Evolutionary conservation across 2,113 vertebrate genomes (phyloP).

Genomic region (Pomatorhinus ruficollis): DNA sequence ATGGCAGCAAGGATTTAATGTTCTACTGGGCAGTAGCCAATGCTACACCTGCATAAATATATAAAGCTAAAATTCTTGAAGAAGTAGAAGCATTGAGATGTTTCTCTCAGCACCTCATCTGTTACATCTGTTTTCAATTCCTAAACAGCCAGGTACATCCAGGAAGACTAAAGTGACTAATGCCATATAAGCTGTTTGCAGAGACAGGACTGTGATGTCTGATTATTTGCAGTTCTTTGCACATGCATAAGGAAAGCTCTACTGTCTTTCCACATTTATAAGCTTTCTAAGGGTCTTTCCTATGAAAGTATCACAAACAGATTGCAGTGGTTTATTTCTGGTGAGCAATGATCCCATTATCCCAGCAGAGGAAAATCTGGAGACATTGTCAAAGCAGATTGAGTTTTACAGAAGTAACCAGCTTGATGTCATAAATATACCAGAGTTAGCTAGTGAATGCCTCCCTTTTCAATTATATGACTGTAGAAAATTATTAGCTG

Average conservation of each 20-base stretch:
- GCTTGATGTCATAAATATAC: neutral
- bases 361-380: constrained; percentile 49
- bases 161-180: neutral
- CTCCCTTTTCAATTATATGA: neutral
- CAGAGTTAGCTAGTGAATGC: neutral
- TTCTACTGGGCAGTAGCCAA: neutral
- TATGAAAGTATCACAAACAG: neutral
- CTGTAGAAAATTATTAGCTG: neutral
- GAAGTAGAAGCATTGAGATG: neutral
- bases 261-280: neutral
- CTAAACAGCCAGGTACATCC: neutral
- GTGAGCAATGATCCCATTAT: neutral
- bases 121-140: neutral
- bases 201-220: neutral
- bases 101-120: neutral
- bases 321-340: neutral
- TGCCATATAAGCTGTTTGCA: neutral
- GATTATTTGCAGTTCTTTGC: neutral
- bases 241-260: neutral
- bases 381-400: neutral
- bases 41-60: neutral
- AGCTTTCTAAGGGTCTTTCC: neutral
- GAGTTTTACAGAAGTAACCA: neutral
- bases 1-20: neutral
- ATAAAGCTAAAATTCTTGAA: neutral